Conservation (phyloP, 2,113 vertebrate genomes). For the Hippocampus guttulatus region DNA sequence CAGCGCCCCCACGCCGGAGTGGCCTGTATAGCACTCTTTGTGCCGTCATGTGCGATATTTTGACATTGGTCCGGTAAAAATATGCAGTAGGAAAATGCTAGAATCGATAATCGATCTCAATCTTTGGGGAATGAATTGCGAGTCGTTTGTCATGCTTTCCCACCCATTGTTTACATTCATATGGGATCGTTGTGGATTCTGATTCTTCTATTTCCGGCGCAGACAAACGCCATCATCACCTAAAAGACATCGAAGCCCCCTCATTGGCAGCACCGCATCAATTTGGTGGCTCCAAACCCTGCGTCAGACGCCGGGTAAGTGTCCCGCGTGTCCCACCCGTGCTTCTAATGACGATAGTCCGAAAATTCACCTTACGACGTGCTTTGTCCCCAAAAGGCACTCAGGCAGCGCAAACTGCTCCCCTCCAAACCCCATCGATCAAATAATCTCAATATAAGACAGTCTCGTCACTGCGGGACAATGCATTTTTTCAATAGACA, state of each 20-base stretch:
- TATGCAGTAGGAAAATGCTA: not conserved
- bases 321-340: not conserved
- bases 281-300: not conserved
- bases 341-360: not conserved
- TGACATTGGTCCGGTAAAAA: not conserved
- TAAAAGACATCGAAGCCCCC: not conserved
- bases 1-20: not conserved
- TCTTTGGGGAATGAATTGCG: not conserved
- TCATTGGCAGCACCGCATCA: not conserved
- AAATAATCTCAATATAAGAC: not conserved
- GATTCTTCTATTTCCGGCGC: not conserved
- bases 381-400: not conserved
- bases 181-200: no score
- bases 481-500: not conserved
- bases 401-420: not conserved
- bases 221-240: not conserved
- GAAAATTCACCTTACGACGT: not conserved
- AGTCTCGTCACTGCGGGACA: no score
- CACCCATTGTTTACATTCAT: no score
- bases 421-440: not conserved
- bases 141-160: not conserved
- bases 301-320: not conserved
- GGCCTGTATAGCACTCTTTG: not conserved
- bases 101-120: no score
- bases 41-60: not conserved